Base-by-base conservation (phyloP, 2,888 invertebrate genomes). In the Punctoribates punctum region DNA sequence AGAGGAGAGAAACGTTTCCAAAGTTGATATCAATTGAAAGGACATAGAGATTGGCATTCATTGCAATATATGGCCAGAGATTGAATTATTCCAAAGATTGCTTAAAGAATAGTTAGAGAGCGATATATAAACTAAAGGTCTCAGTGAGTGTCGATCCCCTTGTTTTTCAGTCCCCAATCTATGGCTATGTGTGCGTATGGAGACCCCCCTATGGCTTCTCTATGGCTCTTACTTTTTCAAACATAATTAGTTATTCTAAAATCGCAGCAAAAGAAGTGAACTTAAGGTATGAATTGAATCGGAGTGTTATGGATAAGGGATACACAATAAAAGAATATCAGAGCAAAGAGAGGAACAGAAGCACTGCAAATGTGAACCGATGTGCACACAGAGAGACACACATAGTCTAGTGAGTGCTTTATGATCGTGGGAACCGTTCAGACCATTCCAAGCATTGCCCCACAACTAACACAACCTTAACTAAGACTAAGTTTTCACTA, bases 121-220 rank as follows among this genome's bases (percentile, higher is more conserved):
- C 34, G 51, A 51, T 51, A 51, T 51, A 51, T 51, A 51, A 51
- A 51, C 51, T 51, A 51, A 51, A 51, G 51, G n/a, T 51, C 17
- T 51, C 17, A 51, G 51, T 8, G 65, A 34, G 29, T 70, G 38
- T 38, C 38, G 42, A 42, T 70, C 70, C 70, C 70, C 70, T 70
- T 70, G 70, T 70, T 42, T 70, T 67, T 29, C 42, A 70, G 38
- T 70, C 46, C 70, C 70, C 65, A 17, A n/a, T 57, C 65, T 17
- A 29, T 65, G 65, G 17, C 20, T 27, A 23, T 65, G 65, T 17
- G 8, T 34, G 34, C 34, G 34, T 70, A 11, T 65, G 65, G 25
- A 70, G 70, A 70, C n/a, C n/a, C 70, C 70, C 70, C 70, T 70
- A 70, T 70, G 70, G 70, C 70, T 70, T 70, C 42, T 70, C 70